Conservation (phyloP, 2,888 invertebrate genomes). For the Eilema caniola region DNA sequence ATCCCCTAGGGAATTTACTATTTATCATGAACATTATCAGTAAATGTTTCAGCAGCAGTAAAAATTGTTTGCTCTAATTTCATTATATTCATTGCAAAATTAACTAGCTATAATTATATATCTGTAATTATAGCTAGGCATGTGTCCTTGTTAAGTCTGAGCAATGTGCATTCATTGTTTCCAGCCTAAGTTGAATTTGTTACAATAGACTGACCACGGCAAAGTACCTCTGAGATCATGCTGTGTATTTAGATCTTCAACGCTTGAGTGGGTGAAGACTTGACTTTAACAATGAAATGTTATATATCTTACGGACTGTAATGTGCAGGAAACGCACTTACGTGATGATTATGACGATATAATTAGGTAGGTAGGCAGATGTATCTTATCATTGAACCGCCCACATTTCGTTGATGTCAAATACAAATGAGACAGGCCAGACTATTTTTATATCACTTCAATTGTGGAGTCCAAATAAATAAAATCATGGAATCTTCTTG, state of each 20-base stretch:
- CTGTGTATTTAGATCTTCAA: constrained; percentile 18
- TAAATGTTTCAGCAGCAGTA: no score
- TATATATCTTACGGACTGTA: not conserved
- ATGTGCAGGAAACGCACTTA: not conserved
- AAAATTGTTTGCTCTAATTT: no score
- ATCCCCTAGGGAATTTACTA: no score
- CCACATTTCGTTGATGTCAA: constrained; percentile 13
- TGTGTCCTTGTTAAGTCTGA: constrained; percentile 34
- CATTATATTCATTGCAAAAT: no score
- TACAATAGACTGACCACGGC: constrained; percentile 30
- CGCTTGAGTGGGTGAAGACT: constrained; percentile 16
- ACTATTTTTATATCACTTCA: not conserved
- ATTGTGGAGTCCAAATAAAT: not conserved
- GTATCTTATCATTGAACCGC: constrained; percentile 5
- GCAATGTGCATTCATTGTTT: constrained; percentile 40
- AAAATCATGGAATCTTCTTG: no score
- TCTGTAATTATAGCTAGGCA: not conserved
- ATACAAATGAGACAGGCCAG: not conserved
- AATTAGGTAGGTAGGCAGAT: not conserved
- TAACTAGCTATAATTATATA: not conserved
- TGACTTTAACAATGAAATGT: not conserved
- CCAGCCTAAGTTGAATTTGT: constrained; percentile 27
- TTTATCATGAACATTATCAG: no score
- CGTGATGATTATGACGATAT: constrained; percentile 7
- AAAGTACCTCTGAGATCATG: constrained; percentile 11